Evolutionary conservation across 2,888 invertebrate genomes (phyloP).

Genomic region (Drosophila sordidula): DNA sequence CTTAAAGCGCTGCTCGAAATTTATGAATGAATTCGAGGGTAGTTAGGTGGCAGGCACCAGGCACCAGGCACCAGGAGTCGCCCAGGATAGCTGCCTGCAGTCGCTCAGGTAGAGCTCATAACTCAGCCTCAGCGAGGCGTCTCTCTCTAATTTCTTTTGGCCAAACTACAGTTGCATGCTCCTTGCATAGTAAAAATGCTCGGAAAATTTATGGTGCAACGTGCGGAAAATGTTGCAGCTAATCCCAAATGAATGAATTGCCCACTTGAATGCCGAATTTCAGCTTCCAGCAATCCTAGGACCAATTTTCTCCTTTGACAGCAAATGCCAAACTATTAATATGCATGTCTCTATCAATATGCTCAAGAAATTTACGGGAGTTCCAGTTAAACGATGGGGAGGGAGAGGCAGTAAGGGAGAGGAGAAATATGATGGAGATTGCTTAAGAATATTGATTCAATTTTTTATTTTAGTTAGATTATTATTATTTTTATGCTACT

Average conservation of each 20-base stretch:
- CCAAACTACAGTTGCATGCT: constrained; percentile 50
- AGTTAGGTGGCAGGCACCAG: constrained; percentile 15
- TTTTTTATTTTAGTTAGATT: not conserved
- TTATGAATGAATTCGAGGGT: constrained; percentile 71
- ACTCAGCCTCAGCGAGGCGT: constrained; percentile 57
- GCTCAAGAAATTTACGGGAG: constrained; percentile 18
- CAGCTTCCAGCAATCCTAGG: not conserved
- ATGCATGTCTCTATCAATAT: constrained; percentile 67
- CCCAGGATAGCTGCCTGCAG: constrained; percentile 1
- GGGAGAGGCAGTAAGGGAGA: not conserved
- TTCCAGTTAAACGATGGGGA: not conserved
- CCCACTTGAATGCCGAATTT: constrained; percentile 49
- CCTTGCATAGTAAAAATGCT: constrained; percentile 65
- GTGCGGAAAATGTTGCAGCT: constrained; percentile 54
- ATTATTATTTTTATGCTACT: too few species aligned
- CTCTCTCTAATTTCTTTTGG: constrained; percentile 45
- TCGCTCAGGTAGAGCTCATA: constrained; percentile 66
- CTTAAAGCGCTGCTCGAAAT: constrained; percentile 73
- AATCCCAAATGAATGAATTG: constrained; percentile 77
- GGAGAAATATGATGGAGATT: not conserved
- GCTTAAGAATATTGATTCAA: too few species aligned
- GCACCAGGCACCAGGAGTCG: constrained; percentile 24
- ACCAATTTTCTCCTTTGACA: not conserved
- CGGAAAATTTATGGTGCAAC: constrained; percentile 67
- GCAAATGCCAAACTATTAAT: constrained; percentile 58